Evolutionary conservation across 2,888 invertebrate genomes (phyloP), one percentile per base, ranked within the genome.

Genomic region (Steinernema hermaphroditum): DNA sequence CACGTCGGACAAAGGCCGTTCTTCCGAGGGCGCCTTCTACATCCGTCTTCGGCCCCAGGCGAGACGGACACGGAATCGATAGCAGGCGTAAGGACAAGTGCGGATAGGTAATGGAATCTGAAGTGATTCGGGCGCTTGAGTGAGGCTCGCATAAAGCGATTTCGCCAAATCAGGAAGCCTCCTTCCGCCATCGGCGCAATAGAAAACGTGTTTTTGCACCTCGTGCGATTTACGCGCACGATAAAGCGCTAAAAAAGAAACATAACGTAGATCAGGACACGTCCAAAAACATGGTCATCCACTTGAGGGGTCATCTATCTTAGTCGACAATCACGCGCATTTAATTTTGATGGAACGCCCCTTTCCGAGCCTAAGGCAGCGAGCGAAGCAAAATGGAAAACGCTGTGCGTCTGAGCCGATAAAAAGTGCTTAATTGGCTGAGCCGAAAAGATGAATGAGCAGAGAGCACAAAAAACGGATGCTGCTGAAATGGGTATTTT

Each of bases 241-340:
- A 46, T 46, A 46, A 46, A 46, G 19, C 46, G 46, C 46, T n/a
- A 46, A 46, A 46, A 46, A 46, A 46, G 46, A 46, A 46, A 46
- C 46, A 46, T 16, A 19, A 46, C n/a, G 46, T 2, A 6, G n/a
- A 46, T 16, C 4, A 19, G 46, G n/a, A 9, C 19, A n/a, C 6
- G 46, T 16, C n/a, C 19, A 46, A 46, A 46, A 46, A 46, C 46
- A 41, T 14, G 41, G 41, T 14, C 8, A 41, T 41, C 41, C 41
- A 46, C 46, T 46, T 46, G 46, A 46, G 19, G 41, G 46, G 46
- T 46, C 46, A 46, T 46, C 16, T 46, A 46, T 46, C 46, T 46
- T 2, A 4, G 16, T n/a, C 46, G 46, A 46, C 46, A 46, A 46
- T 46, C 46, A 46, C 46, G 46, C 46, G 46, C 46, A 19, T 46